These are phyloP conservation scores for Melospiza melodia DNA, from an alignment of 2,113 vertebrate genomes.

Conservation along the genomic window DNA sequence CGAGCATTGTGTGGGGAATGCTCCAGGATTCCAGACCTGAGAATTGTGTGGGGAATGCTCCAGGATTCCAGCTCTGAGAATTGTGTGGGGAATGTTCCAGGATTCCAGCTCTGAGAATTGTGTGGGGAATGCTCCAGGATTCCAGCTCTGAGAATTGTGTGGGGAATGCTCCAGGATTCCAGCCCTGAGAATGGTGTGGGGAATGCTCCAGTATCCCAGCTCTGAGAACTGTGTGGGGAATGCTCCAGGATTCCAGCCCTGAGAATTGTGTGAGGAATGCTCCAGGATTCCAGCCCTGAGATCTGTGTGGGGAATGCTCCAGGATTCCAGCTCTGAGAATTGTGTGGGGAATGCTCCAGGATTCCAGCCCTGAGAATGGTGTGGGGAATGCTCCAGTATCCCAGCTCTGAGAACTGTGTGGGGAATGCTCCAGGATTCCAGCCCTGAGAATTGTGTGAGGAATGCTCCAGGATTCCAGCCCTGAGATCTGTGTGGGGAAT, in stretches of 20 bases:
- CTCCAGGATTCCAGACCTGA: no score
- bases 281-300: background rate
- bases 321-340: no score
- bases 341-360: background rate
- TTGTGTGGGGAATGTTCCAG: no score
- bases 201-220: background rate
- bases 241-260: background rate
- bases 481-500: no score
- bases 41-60: background rate
- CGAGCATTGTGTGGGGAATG: no score
- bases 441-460: no score
- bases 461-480: background rate
- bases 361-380: background rate
- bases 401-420: background rate
- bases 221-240: no score
- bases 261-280: background rate
- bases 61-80: background rate
- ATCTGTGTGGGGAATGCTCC: background rate
- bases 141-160: background rate
- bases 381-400: background rate
- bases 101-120: background rate
- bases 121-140: no score
- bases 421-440: no score
- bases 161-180: background rate
- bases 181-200: no score